phyloP scores from a whole-genome alignment of 2,888 invertebrate species.

The Eupeodes luniger region DNA sequence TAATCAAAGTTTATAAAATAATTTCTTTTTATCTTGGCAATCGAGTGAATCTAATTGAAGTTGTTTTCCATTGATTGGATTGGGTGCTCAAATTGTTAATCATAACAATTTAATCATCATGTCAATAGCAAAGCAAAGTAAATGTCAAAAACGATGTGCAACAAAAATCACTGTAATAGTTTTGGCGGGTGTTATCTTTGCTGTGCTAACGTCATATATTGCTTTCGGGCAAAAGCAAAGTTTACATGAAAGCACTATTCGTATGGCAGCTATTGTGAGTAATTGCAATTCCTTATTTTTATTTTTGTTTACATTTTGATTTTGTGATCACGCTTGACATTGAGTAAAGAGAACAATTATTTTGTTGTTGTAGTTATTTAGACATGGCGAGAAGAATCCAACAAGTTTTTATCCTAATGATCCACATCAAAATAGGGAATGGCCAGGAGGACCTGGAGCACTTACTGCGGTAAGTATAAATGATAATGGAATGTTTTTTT shows the following conservation, averaged over 20 bases:
- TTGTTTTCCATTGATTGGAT: constrained; percentile 10
- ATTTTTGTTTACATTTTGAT: neutral
- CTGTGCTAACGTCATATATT: constrained; percentile 82
- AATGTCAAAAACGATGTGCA: constrained; percentile 77
- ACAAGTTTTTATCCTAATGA: constrained; percentile 91
- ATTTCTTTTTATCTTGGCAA: constrained; percentile 12
- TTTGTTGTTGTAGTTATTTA: constrained; percentile 80
- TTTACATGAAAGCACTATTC: constrained; percentile 81
- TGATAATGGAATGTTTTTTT: neutral
- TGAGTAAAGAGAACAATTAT: neutral
- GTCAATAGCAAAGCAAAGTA: constrained; percentile 43
- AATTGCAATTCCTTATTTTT: neutral
- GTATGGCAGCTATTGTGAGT: constrained; percentile 83
- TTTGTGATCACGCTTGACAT: constrained; percentile 9
- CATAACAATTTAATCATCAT: constrained; percentile 26
- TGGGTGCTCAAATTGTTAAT: neutral
- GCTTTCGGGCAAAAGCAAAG: constrained; percentile 83
- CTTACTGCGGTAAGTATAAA: constrained; percentile 85
- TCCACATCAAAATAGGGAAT: constrained; percentile 89
- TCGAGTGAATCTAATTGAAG: constrained; percentile 14
- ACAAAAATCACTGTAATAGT: constrained; percentile 83
- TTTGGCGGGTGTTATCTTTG: constrained; percentile 81
- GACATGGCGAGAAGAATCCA: constrained; percentile 86
- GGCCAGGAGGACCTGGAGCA: constrained; percentile 93
- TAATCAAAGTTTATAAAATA: constrained; percentile 10